Percentiles rank a stretch among this genome's conserved stretches.
Conservation (phyloP, 2,888 invertebrate genomes). For the Gandaritis pyraliata region DNA sequence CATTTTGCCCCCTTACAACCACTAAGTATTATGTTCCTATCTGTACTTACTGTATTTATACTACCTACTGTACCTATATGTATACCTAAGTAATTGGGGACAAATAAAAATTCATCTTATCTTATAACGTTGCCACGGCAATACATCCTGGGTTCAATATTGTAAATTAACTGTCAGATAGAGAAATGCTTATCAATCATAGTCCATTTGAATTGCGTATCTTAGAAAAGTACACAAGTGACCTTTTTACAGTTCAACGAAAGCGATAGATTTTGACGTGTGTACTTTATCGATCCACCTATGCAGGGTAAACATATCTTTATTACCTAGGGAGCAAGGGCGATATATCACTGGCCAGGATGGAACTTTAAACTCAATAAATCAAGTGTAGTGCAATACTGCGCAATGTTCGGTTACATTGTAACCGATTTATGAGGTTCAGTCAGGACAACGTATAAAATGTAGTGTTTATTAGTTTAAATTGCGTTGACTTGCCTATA, state of each 20-base stretch:
- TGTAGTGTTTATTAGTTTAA: no score
- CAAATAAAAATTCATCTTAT: no score
- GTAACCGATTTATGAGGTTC: conserved; percentile 18
- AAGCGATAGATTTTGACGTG: conserved; percentile 33
- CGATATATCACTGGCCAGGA: conserved; percentile 11
- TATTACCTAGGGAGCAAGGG: conserved; percentile 23
- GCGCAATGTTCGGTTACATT: conserved; percentile 18
- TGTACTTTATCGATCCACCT: conserved; percentile 31
- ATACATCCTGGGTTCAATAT: background rate
- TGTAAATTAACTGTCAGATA: conserved; percentile 1
- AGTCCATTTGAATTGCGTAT: conserved; percentile 4
- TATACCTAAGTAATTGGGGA: no score
- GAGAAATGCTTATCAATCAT: background rate
- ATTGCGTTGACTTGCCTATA: no score
- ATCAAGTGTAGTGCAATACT: conserved; percentile 10
- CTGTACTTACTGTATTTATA: no score
- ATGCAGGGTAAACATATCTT: conserved; percentile 25
- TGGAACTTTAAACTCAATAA: conserved; percentile 36
- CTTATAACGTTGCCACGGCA: background rate
- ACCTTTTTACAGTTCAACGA: conserved; percentile 25
- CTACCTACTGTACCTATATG: no score
- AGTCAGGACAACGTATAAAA: no score
- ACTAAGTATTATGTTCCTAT: no score
- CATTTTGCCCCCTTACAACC: no score
- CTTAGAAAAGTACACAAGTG: conserved; percentile 8